A percentile compares a stretch with the other conserved stretches of the same genome.
Conservation (phyloP, 2,888 invertebrate genomes). For the Stenurella melanura region DNA sequence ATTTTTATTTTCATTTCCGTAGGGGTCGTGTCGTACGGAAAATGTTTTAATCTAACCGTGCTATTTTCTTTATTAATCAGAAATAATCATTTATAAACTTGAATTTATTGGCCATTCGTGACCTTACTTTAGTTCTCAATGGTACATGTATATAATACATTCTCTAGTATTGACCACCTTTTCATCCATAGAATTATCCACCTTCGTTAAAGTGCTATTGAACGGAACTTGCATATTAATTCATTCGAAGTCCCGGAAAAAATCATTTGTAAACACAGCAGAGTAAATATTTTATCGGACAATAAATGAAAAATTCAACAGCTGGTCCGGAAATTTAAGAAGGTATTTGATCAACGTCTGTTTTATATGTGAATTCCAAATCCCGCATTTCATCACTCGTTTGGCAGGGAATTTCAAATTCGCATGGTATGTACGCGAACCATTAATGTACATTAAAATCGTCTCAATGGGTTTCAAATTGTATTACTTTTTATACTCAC, state of each 20-base stretch:
- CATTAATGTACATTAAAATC: conserved; percentile 32
- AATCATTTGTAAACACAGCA: conserved; percentile 25
- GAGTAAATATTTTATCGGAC: conserved; percentile 26
- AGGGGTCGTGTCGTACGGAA: too few relatives aligned
- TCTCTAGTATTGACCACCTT: not conserved
- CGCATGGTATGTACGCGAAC: conserved; percentile 7
- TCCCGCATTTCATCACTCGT: conserved; percentile 23
- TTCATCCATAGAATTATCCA: not conserved
- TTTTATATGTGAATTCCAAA: conserved; percentile 18
- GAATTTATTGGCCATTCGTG: too few relatives aligned
- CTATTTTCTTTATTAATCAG: too few relatives aligned
- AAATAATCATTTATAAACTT: too few relatives aligned
- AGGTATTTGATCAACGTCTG: conserved; percentile 23
- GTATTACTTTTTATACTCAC: conserved; percentile 20
- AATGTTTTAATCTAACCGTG: too few relatives aligned
- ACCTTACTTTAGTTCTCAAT: too few relatives aligned
- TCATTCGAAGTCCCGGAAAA: conserved; percentile 11
- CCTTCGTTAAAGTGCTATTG: not conserved
- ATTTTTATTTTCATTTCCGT: too few relatives aligned
- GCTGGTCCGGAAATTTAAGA: conserved; percentile 24
- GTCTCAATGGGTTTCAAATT: conserved; percentile 29
- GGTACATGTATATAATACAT: too few relatives aligned
- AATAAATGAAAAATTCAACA: conserved; percentile 32
- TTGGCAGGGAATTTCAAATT: conserved; percentile 20
- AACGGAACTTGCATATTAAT: conserved; percentile 11